Evolutionary conservation across 2,888 invertebrate species (phyloP).

Genomic region (Pristionchus exspectatus): DNA sequence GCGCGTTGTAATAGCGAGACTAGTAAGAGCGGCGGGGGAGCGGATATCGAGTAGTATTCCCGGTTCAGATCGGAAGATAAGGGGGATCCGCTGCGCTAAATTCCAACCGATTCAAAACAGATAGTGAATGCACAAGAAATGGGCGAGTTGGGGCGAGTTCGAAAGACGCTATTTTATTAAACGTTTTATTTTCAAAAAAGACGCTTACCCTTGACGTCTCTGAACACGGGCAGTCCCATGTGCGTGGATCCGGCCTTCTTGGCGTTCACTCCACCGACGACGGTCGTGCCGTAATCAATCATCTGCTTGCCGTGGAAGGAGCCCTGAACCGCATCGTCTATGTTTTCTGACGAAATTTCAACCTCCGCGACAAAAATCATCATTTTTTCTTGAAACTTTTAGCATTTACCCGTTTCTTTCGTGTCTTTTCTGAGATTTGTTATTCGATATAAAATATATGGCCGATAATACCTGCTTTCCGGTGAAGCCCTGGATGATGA

Average conservation of each 20-base stretch:
- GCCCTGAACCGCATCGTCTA: slow-evolving; percentile 75
- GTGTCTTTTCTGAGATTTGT: too few relatives aligned
- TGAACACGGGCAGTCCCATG: slow-evolving; percentile 91
- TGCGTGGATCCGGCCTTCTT: slow-evolving; percentile 88
- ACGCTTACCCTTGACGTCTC: slow-evolving; percentile 79
- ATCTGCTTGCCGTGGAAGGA: slow-evolving; percentile 90
- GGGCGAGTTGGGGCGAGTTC: background rate
- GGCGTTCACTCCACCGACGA: slow-evolving; percentile 88
- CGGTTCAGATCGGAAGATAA: slow-evolving; percentile 13
- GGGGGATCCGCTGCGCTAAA: background rate
- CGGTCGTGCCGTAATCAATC: slow-evolving; percentile 96
- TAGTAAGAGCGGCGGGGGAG: slow-evolving; percentile 4
- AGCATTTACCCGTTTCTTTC: background rate
- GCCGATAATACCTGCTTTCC: slow-evolving; percentile 61
- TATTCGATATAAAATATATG: background rate
- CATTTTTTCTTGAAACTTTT: background rate
- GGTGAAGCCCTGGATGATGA: slow-evolving; percentile 72
- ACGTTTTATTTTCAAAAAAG: background rate
- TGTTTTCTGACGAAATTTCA: slow-evolving; percentile 85
- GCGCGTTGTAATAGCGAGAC: slow-evolving; percentile 43
- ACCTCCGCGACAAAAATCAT: background rate
- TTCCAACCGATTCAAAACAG: background rate
- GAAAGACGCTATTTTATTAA: background rate
- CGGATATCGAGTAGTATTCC: slow-evolving; percentile 14
- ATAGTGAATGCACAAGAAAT: background rate